These are phyloP conservation scores for Chrysocyon brachyurus DNA, from an alignment of 2,797 vertebrate genomes.

Conservation along the genomic window DNA sequence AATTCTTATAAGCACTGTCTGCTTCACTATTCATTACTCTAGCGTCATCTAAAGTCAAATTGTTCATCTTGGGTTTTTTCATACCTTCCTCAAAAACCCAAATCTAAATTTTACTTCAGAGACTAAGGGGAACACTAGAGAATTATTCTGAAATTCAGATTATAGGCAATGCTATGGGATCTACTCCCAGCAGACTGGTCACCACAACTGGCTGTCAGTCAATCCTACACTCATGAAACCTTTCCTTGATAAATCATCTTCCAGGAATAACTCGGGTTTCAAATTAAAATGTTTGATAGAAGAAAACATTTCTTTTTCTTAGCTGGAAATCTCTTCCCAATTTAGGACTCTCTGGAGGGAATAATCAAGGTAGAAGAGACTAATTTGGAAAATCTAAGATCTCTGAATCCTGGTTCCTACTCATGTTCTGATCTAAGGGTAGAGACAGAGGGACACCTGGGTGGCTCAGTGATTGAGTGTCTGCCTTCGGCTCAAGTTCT, in stretches of 20 bases:
- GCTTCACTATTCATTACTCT: constrained; percentile 30
- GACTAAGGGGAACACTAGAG: not conserved
- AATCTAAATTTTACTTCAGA: constrained; percentile 53
- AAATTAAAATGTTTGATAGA: constrained; percentile 35
- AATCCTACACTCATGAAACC: not conserved
- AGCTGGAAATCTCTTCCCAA: not conserved
- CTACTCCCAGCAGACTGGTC: not conserved
- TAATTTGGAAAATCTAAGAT: not conserved
- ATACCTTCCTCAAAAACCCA: not conserved
- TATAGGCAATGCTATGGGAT: not conserved
- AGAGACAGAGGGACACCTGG: not conserved
- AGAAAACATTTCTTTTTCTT: constrained; percentile 4
- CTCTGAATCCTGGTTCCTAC: not conserved
- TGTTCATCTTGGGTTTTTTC: not conserved
- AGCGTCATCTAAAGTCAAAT: not conserved
- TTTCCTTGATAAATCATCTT: constrained; percentile 10
- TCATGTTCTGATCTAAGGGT: not conserved
- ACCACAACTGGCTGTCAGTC: not conserved
- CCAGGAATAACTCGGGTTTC: not conserved
- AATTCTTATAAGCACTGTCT: not conserved
- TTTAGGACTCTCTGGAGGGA: constrained; percentile 21
- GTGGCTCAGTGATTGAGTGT: too few species aligned
- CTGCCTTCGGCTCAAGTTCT: too few species aligned
- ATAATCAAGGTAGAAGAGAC: constrained; percentile 2
- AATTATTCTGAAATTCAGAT: not conserved